Base-by-base conservation (phyloP, 2,888 invertebrate genomes). In the Chaitophorus viminalis region DNA sequence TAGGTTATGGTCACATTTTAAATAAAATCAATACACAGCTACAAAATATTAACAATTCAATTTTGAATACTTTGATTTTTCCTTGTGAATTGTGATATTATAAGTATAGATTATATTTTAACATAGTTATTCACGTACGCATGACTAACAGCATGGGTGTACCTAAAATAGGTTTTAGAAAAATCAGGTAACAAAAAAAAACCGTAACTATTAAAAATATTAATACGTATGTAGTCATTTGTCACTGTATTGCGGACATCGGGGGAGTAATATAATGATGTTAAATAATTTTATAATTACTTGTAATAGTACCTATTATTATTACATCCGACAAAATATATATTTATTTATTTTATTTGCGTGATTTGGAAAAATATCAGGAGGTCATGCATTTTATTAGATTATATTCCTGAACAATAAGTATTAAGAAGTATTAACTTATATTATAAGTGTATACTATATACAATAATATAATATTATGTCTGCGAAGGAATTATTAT, bases 41-140 rank as follows among this genome's bases (percentile, higher is more conserved):
- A 17, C n/a, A n/a, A 78, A 77, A 60, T 79, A 79, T 36, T n/a
- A n/a, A 79, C 6, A 14, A 79, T 76, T 76, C 29, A 11, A 46
- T 76, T 46, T 46, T 39, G 29, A 6, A 21, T 60, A 60, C 60
- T 25, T 25, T 33, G 36, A 60, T 60, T 25, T 31, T 78, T 60
- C 25, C 46, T 8, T 14, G 18, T 65, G n/a, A 60, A n/a, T n/a
- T n/a, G n/a, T n/a, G n/a, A n/a, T n/a, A n/a, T n/a, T 60, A 79
- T 79, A 60, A 60, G 21, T 6, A 60, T 60, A 25, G 14, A 46
- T 14, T 14, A 46, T 14, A 14, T 46, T 46, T 46, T 46, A 14
- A 14, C 46, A 46, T 46, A 11, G 46, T 46, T 11, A 46, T 46
- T 6, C 21, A 54, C 18, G 4, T 52, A 60, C 60, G 8, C 54